phyloP scores from a whole-genome alignment of 1,140 invertebrate genomes.

The Drosophila orosa region DNA sequence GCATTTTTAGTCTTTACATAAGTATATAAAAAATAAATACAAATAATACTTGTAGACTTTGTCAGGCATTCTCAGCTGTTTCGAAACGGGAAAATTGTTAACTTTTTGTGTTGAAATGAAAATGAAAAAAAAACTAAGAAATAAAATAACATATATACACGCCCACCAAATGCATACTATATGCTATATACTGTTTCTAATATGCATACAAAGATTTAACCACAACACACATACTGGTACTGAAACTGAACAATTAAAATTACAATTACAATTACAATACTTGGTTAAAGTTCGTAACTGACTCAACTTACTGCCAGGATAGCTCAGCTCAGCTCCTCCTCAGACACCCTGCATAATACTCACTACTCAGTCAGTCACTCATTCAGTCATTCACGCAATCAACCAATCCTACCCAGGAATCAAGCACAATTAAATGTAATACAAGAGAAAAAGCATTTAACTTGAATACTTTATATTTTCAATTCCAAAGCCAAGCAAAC shows the following conservation, averaged over 20 bases:
- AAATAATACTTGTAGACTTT: conserved; percentile 45
- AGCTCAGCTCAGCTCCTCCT: conserved; percentile 40
- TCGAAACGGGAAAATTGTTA: conserved; percentile 74
- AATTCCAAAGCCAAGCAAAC: conserved; percentile 26
- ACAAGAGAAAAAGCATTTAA: conserved; percentile 61
- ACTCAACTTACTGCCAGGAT: conserved; percentile 58
- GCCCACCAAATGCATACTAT: conserved; percentile 81
- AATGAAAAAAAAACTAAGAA: conserved; percentile 36
- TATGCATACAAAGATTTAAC: conserved; percentile 62
- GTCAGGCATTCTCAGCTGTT: conserved; percentile 71
- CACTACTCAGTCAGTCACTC: conserved; percentile 20
- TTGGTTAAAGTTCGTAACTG: conserved; percentile 39
- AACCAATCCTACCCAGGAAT: conserved; percentile 24
- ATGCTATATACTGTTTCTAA: conserved; percentile 78
- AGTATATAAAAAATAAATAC: conserved; percentile 38
- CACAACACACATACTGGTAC: conserved; percentile 15
- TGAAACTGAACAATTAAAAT: conserved; percentile 9
- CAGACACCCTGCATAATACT: conserved; percentile 56
- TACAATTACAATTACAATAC: conserved; percentile 4
- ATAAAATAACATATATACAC: conserved; percentile 58
- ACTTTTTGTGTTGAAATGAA: conserved; percentile 74
- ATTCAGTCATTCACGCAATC: conserved; percentile 23
- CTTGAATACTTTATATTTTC: conserved; percentile 63
- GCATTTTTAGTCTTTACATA: conserved; percentile 49
- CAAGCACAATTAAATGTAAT: conserved; percentile 50